Conservation (phyloP, 2,113 vertebrate species). For the Sorex fumeus region DNA sequence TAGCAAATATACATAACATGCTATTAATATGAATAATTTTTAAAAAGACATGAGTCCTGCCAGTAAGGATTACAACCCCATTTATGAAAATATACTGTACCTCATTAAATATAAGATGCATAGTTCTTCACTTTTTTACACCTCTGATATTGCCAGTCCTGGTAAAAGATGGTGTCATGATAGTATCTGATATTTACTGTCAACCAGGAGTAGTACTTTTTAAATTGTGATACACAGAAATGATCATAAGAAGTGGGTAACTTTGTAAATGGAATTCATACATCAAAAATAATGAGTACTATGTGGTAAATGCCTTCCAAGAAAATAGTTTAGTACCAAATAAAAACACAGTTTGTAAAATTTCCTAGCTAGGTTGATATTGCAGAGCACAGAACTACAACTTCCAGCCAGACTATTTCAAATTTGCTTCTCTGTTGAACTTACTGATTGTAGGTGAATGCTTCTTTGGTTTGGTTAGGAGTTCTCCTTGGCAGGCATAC, state of each 20-base stretch:
- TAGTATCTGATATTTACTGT: not conserved
- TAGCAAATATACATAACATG: not conserved
- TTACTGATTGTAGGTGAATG: not conserved
- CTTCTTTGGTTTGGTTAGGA: not conserved
- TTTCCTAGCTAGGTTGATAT: not conserved
- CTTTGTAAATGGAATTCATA: conserved; percentile 25
- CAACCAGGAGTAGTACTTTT: not conserved
- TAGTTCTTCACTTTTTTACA: not conserved
- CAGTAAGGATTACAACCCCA: not conserved
- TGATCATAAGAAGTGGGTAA: not conserved
- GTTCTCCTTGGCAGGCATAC: not conserved
- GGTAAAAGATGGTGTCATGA: not conserved
- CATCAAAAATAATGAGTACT: not conserved
- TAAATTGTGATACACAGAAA: not conserved
- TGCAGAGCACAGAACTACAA: not conserved
- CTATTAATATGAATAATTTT: not conserved
- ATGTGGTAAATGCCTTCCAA: not conserved
- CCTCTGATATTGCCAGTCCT: not conserved
- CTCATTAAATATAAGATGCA: not conserved
- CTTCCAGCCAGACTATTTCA: not conserved
- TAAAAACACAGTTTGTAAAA: conserved; percentile 43
- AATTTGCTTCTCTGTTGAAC: not conserved
- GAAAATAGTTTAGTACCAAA: not conserved
- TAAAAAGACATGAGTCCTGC: not conserved
- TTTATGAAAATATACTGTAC: not conserved